A percentile compares a stretch with the other conserved stretches of the same genome.
These are phyloP conservation scores for Teleogryllus occipitalis DNA, from an alignment of 1,140 invertebrate genomes.

Conservation along the genomic window DNA sequence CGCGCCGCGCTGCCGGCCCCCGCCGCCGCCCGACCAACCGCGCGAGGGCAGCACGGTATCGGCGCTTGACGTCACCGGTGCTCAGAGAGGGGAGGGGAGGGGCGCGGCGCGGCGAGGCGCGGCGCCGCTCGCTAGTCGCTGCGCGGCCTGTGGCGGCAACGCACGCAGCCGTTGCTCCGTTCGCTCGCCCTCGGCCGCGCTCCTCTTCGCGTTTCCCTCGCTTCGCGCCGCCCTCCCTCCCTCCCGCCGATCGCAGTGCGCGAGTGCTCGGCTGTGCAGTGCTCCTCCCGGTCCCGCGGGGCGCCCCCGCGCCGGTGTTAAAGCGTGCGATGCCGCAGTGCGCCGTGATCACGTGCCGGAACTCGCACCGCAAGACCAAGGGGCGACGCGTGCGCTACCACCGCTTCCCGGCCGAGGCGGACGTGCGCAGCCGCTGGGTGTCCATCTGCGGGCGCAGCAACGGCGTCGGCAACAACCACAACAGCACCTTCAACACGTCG, in stretches of 20 bases:
- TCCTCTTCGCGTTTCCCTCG: too few species aligned
- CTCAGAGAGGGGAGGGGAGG: background rate
- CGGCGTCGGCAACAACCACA: constrained; percentile 29
- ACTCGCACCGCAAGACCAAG: constrained; percentile 47
- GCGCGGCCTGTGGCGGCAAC: background rate
- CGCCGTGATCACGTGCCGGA: constrained; percentile 46
- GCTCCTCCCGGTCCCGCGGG: too few species aligned
- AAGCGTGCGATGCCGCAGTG: constrained; percentile 44
- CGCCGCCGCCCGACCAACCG: background rate
- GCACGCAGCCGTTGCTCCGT: background rate
- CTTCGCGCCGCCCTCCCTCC: too few species aligned
- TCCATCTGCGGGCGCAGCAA: constrained; percentile 40
- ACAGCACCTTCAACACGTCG: constrained; percentile 40
- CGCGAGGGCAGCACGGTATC: background rate
- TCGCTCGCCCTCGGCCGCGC: background rate
- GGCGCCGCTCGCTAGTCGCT: background rate
- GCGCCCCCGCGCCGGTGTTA: background rate
- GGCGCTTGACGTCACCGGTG: background rate
- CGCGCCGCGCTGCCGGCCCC: too few species aligned
- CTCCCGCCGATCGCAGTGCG: background rate
- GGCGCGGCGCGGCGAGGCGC: too few species aligned
- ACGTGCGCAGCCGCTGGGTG: constrained; percentile 43
- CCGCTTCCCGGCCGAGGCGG: constrained; percentile 46
- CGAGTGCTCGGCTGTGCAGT: background rate
- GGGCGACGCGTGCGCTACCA: constrained; percentile 47